Percentiles rank a stretch among this genome's conserved stretches.
Evolutionary conservation across 2,113 vertebrate species (phyloP).

Genomic region (Urocolius indicus): DNA sequence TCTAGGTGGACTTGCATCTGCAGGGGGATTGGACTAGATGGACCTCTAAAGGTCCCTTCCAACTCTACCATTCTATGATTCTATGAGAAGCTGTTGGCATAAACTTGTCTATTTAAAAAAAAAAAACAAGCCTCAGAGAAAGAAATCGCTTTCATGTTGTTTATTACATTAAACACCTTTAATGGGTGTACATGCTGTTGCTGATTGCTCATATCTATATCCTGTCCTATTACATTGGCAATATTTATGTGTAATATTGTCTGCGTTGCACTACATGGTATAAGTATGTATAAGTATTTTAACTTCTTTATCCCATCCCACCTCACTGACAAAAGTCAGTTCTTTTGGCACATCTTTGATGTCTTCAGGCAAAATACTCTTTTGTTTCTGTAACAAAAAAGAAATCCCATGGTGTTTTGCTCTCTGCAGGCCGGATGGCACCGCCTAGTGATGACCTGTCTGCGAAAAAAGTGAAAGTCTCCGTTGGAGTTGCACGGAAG

Average conservation of each 20-base stretch:
- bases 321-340: neutral
- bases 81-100: neutral
- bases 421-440: conserved; percentile 89
- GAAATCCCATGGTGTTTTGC: neutral
- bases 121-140: neutral
- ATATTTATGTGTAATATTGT: neutral
- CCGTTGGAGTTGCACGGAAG: conserved; percentile 88
- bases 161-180: neutral
- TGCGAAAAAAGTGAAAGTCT: conserved; percentile 92
- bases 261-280: neutral
- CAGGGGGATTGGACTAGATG: too few relatives aligned
- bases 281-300: neutral
- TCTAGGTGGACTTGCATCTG: too few relatives aligned
- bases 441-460: conserved; percentile 87
- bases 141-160: neutral
- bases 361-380: neutral
- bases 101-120: neutral
- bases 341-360: neutral
- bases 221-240: neutral
- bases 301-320: neutral
- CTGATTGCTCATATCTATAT: neutral
- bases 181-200: neutral
- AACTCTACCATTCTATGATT: too few relatives aligned
- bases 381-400: neutral
- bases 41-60: too few relatives aligned